Conservation (phyloP, 1,140 invertebrate genomes). For the Hylaeus anthracinus region DNA sequence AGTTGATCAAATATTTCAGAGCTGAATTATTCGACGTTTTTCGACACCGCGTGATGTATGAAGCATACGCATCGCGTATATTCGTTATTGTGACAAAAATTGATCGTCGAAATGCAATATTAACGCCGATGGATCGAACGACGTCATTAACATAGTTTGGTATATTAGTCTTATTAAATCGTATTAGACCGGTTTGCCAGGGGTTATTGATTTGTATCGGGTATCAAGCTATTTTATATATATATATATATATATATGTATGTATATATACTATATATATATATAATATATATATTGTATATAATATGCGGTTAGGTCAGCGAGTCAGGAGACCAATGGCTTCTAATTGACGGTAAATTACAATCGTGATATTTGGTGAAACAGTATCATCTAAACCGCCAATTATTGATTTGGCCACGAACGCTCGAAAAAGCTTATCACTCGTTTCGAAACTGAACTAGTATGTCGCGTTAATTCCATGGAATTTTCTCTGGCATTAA, state of each 20-base stretch:
- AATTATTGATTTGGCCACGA: neutral
- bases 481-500: too few relatives aligned
- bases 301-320: slow-evolving; percentile 34
- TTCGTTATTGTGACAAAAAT: too few relatives aligned
- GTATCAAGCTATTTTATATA: slow-evolving; percentile 30
- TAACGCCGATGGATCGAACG: neutral
- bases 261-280: neutral
- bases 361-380: neutral
- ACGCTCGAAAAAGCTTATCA: neutral
- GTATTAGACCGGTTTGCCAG: slow-evolving; percentile 23
- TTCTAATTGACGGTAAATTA: slow-evolving; percentile 42
- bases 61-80: too few relatives aligned
- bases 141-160: neutral
- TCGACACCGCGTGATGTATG: too few relatives aligned
- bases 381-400: neutral
- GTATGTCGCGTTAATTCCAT: too few relatives aligned
- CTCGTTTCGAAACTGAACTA: neutral
- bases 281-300: slow-evolving; percentile 20
- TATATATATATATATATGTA: neutral
- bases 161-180: slow-evolving; percentile 32
- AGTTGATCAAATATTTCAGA: too few relatives aligned
- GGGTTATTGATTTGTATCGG: slow-evolving; percentile 40
- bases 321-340: slow-evolving; percentile 31
- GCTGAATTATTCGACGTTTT: too few relatives aligned
- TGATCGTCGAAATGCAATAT: neutral